Evolutionary conservation across 2,888 invertebrate genomes (phyloP), one percentile per base, ranked within the genome.

Genomic region (Hemicrepidius hirtus): DNA sequence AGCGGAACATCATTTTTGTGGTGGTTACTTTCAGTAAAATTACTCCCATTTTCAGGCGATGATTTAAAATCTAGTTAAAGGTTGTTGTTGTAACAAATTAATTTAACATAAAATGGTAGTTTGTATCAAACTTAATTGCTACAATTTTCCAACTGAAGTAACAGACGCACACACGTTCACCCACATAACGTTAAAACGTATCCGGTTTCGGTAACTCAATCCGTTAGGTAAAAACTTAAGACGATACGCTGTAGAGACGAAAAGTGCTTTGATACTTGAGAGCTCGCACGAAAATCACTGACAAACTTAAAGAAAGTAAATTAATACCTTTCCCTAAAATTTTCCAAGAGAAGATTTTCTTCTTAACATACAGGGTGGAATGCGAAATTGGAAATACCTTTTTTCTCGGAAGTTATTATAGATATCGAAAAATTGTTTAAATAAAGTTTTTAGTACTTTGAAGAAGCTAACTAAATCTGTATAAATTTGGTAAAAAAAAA

Each of bases 241-340:
- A 24, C 28, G 28, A 32, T 53, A 28, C 53, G 24, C 28, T 53
- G 5, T 0, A 24, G 28, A 21, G 28, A 28, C 53, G 12, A 21
- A 44, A 53, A 53, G 53, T 53, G 53, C 53, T 28, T n/a, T 20
- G 53, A 53, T 53, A 53, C 24, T 21, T 53, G 53, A 53, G 32
- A 53, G n/a, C 10, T 7, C 13, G 13, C 12, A 13, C 20, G 53
- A 32, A 53, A 53, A 24, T 53, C 53, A 53, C 53, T 6, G 32
- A 3, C 2, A 13, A 10, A 18, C 18, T 46, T 9, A 18, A 46
- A 7, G 46, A 46, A 46, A 46, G 28, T 9, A 32, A 53, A 53
- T 32, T 13, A 32, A 32, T 13, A 53, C 24, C n/a, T 28, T 44
- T 44, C 7, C 5, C 3, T 18, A 44, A 18, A 1, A 16, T 18